These are phyloP conservation scores for Tethea ocularis DNA, from an alignment of 2,888 invertebrate species.

Conservation along the genomic window DNA sequence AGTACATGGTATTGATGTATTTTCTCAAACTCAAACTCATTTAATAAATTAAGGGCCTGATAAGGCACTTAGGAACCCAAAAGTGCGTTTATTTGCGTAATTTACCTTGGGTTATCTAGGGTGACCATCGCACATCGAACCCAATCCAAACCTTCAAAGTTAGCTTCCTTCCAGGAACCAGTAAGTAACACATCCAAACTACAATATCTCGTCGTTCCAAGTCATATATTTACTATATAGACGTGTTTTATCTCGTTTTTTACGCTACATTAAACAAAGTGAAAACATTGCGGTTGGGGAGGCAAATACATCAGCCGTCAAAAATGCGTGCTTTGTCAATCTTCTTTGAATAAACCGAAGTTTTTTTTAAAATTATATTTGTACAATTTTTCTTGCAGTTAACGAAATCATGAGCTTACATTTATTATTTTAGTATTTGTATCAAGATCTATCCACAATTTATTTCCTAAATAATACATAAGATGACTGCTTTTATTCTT, in stretches of 20 bases:
- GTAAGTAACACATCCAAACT: background rate
- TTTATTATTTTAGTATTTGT: no score
- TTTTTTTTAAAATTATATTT: background rate
- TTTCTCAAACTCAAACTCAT: no score
- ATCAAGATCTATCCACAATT: no score
- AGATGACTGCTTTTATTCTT: no score
- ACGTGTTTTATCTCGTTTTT: constrained; percentile 11
- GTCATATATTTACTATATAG: background rate
- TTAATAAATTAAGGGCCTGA: no score
- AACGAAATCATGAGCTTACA: no score
- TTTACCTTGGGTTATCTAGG: no score
- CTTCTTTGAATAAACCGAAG: background rate
- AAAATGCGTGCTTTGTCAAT: background rate
- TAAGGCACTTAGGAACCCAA: no score
- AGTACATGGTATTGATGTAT: no score
- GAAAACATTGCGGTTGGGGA: constrained; percentile 10
- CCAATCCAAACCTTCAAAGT: background rate
- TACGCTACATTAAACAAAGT: constrained; percentile 17
- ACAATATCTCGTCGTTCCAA: background rate
- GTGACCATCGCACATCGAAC: background rate
- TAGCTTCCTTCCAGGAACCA: background rate
- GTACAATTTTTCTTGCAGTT: no score
- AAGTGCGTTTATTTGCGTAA: no score
- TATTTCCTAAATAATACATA: no score
- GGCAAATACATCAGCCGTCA: background rate